phyloP scores from a whole-genome alignment of 2,113 vertebrate species.

The Crotalus tigris region DNA sequence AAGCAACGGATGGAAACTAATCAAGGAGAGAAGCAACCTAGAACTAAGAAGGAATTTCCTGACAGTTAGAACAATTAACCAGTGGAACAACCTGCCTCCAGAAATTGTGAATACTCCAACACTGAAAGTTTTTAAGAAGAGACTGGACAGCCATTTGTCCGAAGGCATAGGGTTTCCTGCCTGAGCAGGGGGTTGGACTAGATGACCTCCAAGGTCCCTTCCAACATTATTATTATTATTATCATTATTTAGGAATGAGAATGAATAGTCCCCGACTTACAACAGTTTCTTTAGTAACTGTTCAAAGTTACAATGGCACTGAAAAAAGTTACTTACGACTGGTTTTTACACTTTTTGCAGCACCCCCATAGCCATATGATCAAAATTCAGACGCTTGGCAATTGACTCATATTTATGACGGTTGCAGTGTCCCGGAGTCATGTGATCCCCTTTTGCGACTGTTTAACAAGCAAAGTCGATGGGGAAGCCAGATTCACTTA shows the following conservation, averaged over 20 bases:
- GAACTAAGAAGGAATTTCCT: too few species aligned
- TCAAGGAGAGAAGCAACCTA: too few species aligned
- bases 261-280: background rate
- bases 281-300: background rate
- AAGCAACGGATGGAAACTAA: too few species aligned
- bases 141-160: too few species aligned
- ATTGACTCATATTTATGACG: background rate
- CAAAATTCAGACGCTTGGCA: background rate
- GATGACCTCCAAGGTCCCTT: too few species aligned
- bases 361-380: background rate
- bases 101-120: too few species aligned
- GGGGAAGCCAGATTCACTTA: background rate
- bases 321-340: background rate
- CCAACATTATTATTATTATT: too few species aligned
- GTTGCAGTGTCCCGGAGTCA: background rate
- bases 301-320: background rate
- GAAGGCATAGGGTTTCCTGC: too few species aligned
- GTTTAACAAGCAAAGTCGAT: background rate
- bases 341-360: background rate
- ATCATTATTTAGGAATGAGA: background rate
- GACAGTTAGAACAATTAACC: too few species aligned
- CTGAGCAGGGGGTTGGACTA: too few species aligned
- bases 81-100: too few species aligned
- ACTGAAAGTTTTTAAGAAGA: too few species aligned
- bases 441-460: background rate